These are phyloP conservation scores for Hydra vulgaris DNA, from an alignment of 30 jellyfish, hydroid and myxozoan species.

Conservation along the genomic window DNA sequence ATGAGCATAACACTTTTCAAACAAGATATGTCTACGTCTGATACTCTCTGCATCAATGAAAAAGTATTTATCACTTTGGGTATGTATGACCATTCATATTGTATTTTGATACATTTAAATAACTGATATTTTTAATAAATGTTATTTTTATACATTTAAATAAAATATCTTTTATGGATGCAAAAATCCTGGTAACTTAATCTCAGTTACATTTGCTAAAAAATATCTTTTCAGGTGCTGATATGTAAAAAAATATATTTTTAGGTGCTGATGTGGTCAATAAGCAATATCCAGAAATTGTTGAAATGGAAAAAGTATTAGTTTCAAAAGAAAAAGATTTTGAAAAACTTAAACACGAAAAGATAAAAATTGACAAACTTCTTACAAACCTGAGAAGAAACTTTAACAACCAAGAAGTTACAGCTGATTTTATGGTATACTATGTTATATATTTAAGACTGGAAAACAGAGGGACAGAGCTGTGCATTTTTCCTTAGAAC, in stretches of 20 bases:
- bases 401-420: neutral
- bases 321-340: slow-evolving; percentile 22
- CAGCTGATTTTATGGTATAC: neutral
- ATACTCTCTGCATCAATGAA: slow-evolving; percentile 18
- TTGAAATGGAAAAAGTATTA: slow-evolving; percentile 39
- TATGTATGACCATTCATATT: neutral
- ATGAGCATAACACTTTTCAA: slow-evolving; percentile 12
- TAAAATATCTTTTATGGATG: too few relatives aligned
- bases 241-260: neutral
- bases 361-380: neutral
- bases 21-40: slow-evolving; percentile 6
- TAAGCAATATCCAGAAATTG: slow-evolving; percentile 61
- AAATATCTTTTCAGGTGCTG: too few relatives aligned
- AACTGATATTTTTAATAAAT: too few relatives aligned
- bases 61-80: slow-evolving; percentile 6
- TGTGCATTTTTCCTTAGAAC: too few relatives aligned
- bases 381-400: neutral
- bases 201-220: too few relatives aligned
- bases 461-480: too few relatives aligned
- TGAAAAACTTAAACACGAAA: slow-evolving; percentile 6
- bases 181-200: too few relatives aligned
- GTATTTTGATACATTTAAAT: neutral
- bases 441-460: too few relatives aligned
- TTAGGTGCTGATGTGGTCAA: slow-evolving; percentile 25
- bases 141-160: too few relatives aligned